Evolutionary conservation across 2,888 invertebrate species (phyloP).

Genomic region (Caradrina clavipalpis): DNA sequence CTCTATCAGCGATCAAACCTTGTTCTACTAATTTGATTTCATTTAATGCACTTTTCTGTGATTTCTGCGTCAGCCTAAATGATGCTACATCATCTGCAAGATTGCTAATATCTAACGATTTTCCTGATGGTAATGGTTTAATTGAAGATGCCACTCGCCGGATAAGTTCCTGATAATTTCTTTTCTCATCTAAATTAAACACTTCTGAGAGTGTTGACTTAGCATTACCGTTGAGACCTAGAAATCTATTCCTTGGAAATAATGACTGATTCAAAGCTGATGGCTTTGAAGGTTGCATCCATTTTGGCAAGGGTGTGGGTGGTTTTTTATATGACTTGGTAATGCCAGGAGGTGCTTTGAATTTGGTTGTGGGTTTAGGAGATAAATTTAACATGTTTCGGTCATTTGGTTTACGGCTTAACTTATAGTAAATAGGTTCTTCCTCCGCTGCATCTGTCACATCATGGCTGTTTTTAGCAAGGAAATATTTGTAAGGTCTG

Average conservation of each 20-base stretch:
- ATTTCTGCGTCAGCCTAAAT: constrained; percentile 78
- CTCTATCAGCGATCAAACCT: constrained; percentile 74
- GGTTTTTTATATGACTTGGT: constrained; percentile 82
- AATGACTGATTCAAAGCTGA: constrained; percentile 72
- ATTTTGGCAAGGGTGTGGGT: constrained; percentile 76
- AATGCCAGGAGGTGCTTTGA: constrained; percentile 82
- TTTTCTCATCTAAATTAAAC: constrained; percentile 91
- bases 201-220: constrained; percentile 86
- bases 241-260: constrained; percentile 73
- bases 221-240: constrained; percentile 79
- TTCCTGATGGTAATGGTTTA: constrained; percentile 71
- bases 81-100: constrained; percentile 81
- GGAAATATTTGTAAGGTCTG: constrained; percentile 79
- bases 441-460: constrained; percentile 68
- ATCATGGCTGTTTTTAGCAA: constrained; percentile 68
- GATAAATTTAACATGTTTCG: constrained; percentile 70
- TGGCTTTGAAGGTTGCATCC: constrained; percentile 77
- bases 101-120: constrained; percentile 77
- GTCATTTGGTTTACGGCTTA: constrained; percentile 76
- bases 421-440: constrained; percentile 75
- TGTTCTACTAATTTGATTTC: constrained; percentile 81
- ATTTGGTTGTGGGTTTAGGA: constrained; percentile 78
- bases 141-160: constrained; percentile 78
- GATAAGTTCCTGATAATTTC: constrained; percentile 90
- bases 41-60: constrained; percentile 81